A percentile compares a stretch with the other conserved stretches of the same genome.
phyloP scores from a whole-genome alignment of 2,888 invertebrate species.

The Piscicola geometra region DNA sequence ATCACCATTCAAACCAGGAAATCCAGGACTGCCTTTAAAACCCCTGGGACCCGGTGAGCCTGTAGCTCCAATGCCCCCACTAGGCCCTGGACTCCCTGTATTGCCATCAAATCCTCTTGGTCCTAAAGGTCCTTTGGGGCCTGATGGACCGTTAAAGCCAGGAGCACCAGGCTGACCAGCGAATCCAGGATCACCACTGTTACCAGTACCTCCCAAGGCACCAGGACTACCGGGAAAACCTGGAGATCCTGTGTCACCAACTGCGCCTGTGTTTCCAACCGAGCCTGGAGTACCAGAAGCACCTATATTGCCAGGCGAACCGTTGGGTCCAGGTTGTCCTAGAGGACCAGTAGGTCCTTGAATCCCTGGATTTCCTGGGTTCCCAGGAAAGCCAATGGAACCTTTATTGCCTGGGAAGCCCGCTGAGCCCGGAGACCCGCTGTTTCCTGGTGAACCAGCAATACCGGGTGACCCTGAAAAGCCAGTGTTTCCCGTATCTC shows the following conservation, averaged over 20 bases:
- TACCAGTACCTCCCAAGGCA: neutral
- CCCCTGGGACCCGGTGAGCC: constrained; percentile 10
- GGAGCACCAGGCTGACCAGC: constrained; percentile 9
- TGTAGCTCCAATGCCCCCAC: constrained; percentile 1
- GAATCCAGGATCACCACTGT: neutral
- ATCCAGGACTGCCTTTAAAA: neutral
- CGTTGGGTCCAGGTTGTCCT: neutral
- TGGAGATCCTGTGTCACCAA: neutral
- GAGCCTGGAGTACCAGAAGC: neutral
- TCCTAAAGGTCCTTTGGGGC: neutral
- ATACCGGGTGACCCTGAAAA: constrained; percentile 5
- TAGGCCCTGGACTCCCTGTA: constrained; percentile 1
- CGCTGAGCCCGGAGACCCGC: constrained; percentile 10
- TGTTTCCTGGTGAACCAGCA: constrained; percentile 1
- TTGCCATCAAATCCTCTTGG: neutral
- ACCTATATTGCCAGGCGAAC: constrained; percentile 6
- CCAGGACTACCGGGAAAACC: neutral
- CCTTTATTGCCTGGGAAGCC: constrained; percentile 27
- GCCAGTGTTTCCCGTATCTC: constrained; percentile 23
- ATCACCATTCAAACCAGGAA: constrained; percentile 12
- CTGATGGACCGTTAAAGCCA: constrained; percentile 2
- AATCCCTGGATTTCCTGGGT: neutral
- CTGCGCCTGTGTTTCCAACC: neutral
- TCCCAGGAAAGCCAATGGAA: neutral
- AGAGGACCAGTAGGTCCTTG: neutral